Base-by-base conservation (phyloP, 2,888 invertebrate species). In the Boloria euphrosyne region DNA sequence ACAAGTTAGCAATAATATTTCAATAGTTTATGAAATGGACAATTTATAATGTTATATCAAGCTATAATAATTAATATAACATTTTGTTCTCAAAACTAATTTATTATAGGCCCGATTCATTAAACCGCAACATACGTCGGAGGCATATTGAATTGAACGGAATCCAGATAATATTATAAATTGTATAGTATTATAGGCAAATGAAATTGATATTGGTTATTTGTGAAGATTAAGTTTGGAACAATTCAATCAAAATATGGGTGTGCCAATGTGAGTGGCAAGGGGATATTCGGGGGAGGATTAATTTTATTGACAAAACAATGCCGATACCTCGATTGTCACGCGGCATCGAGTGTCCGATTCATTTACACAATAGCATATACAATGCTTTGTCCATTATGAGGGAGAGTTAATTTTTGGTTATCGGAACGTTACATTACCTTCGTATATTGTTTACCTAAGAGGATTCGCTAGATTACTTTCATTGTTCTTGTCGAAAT, bases 201-300 rank as follows among this genome's bases (percentile, higher is more conserved):
- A 73, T 78, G 76, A 76, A 82, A 84, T 82, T 82, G 80, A 80
- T 89, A 84, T 88, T 79, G 82, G 80, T 84, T 84, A 84, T 86
- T 83, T 84, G 84, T 80, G 76, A 82, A 86, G 87, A 85, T 87
- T 83, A 86, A 85, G 83, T 85, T 85, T 79, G 81, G 75, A 85
- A 86, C 85, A 86, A 89, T 90, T 85, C 85, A 86, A 88, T 89
- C 86, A 86, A 82, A 87, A 86, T 85, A 84, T 83, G 80, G 78
- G 75, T 76, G 79, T 80, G 79, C 78, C 78, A 71, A 75, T 75
- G 81, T 77, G 79, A 77, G 80, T 77, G 78, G 71, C 71, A 72
- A 73, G 75, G 77, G 79, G 78, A 82, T 86, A 85, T 86, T 84
- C 79, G 74, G 80, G 71, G 72, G 80, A 77, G 86, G 88, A 88